Evolutionary conservation across 1,140 invertebrate genomes (phyloP), one percentile per base, ranked within the genome.

Genomic region (Pseudachorutes palmiensis): DNA sequence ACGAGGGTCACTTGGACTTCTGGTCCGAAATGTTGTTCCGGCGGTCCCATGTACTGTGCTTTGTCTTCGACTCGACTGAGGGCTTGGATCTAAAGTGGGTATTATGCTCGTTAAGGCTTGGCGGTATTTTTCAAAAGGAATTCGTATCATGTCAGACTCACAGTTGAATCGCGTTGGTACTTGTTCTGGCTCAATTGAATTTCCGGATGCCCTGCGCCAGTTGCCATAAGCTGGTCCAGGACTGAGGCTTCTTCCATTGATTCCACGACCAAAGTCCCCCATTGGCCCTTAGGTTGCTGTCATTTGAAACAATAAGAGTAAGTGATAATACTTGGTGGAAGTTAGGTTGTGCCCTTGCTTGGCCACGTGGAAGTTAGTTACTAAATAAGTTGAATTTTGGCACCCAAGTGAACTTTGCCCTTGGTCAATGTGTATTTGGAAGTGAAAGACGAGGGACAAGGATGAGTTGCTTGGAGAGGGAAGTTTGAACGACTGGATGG

Each of bases 1-100:
- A 63, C 61, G 61, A 9, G 61, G 41, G 31, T 63, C 61, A 28
- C 61, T 63, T 45, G 61, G 61, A 63, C 61, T 63, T 45, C 61
- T 55, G 12, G 51, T 55, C 9, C 51, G 51, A 26, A 55, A 55
- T 14, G n/a, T n/a, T n/a, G n/a, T n/a, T n/a, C n/a, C n/a, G n/a
- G n/a, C n/a, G n/a, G 36, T 5, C 19, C 36, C 36, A 5, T 41
- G 36, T 41, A 24, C 51, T 24, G 24, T 55, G 24, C 51, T 55
- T 24, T 55, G 51, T 26, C 51, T 12, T 24, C 51, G 9, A 26
- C 51, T 55, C 5, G 12, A 26, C 51, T 55, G 51, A 16, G 51
- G 51, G 24, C 51, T 55, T 24, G 51, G 51, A 55, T 55, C 51
- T 55, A 55, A 55, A 55, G 24, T 9, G 5, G 9, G 5, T 19